Base-by-base conservation (phyloP, 1,140 invertebrate genomes). In the Orchestia grillus region DNA sequence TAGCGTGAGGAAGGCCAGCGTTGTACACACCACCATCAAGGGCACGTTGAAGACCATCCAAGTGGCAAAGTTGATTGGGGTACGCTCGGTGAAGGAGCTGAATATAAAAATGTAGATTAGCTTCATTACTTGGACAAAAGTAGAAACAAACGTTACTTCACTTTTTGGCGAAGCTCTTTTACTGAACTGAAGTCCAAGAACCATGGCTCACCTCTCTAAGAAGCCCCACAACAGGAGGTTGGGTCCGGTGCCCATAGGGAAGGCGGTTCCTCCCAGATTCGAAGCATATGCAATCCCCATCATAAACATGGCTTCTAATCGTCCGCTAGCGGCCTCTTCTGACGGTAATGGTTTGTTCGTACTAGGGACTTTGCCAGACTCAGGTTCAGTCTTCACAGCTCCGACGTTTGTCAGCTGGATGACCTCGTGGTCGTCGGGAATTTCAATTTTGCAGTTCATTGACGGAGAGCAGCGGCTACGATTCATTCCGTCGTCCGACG, bases 261-360 rank as follows among this genome's bases (percentile, higher is more conserved):
- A 97, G 40, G 97, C 97, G 23, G 97, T 97, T 19, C 97, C 97
- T 62, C 97, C 97, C 44, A 97, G 97, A 95, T 97, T 97, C 3
- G 97, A 97, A 19, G 97, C 97, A 96, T 97, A 97, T n/a, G 97
- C 96, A 4, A 77, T 96, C 16, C 92, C 92, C 42, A 96, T 44
- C 44, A 95, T 95, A 77, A 91, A 87, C 96, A 96, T 96, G 44
- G 95, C 44, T 3, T 44, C 77, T 44, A 95, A 36, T 36, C 62
- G 57, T 40, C 77, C 44, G 11, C 41, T 11, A 6, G 92, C 40
- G 3, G 28, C 43, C 44, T 45, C 92, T 36, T 94, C 92, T n/a
- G 44, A 47, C 6, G 47, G 43, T 15, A 40, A 6, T 23, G 44
- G 6, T 45, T 6, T 47, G 8, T 28, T 42, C 36, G 6, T 8